phyloP scores from a whole-genome alignment of 2,888 invertebrate genomes.

The Acrobasis consociella region DNA sequence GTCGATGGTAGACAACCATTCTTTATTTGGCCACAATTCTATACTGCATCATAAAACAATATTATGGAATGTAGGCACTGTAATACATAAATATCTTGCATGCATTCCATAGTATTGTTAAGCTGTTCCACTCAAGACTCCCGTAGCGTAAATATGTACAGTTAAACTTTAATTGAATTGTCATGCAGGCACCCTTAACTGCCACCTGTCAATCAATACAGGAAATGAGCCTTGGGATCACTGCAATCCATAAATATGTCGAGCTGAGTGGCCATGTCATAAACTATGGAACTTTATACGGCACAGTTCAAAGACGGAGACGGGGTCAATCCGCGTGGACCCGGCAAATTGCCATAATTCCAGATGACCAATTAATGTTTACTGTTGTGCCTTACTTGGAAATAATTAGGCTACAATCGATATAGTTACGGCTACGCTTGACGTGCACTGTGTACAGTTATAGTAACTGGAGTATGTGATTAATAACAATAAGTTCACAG shows the following conservation, averaged over 20 bases:
- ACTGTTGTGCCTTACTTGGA: conserved; percentile 24
- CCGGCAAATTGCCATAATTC: conserved; percentile 21
- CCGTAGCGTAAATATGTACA: conserved; percentile 4
- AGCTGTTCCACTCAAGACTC: not conserved
- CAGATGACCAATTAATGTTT: conserved; percentile 20
- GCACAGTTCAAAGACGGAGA: conserved; percentile 5
- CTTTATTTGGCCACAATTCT: too few species aligned
- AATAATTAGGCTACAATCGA: conserved; percentile 15
- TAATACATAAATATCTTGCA: too few species aligned
- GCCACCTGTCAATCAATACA: conserved; percentile 12
- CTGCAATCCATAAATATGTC: conserved; percentile 16
- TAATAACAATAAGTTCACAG: too few species aligned
- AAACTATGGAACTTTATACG: conserved; percentile 20
- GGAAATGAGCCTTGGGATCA: conserved; percentile 11
- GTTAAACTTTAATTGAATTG: conserved; percentile 12
- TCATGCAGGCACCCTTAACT: conserved; percentile 10
- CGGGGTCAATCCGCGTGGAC: conserved; percentile 20
- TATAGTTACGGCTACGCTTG: not conserved
- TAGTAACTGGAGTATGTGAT: not conserved
- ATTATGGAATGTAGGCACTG: too few species aligned
- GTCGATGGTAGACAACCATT: too few species aligned
- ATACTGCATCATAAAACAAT: too few species aligned
- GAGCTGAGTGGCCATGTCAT: not conserved
- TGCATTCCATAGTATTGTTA: not conserved
- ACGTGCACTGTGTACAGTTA: conserved; percentile 1